These are phyloP conservation scores for Argyrosomus japonicus DNA, from an alignment of 2,113 vertebrate genomes.

Conservation along the genomic window DNA sequence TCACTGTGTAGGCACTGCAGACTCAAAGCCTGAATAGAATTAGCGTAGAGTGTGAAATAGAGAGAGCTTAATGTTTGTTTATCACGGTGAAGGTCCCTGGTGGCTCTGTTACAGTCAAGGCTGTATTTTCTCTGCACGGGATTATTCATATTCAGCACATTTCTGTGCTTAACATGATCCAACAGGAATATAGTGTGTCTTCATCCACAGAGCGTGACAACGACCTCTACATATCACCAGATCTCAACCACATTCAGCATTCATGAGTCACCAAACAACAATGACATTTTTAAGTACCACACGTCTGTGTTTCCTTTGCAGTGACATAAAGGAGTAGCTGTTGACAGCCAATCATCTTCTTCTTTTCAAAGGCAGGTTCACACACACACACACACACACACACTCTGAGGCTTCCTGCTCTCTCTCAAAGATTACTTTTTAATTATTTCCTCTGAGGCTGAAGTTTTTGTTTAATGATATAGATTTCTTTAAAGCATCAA, in stretches of 20 bases:
- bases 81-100: slow-evolving; percentile 7
- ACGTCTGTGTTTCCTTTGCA: background rate
- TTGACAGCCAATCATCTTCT: background rate
- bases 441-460: slow-evolving; percentile 46
- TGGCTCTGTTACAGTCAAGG: slow-evolving; percentile 6
- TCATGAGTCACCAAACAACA: background rate
- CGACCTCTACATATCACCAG: background rate
- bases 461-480: slow-evolving; percentile 23
- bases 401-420: background rate
- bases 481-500: slow-evolving; percentile 27
- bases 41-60: background rate
- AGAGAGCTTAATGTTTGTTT: slow-evolving; percentile 30
- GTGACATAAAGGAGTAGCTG: background rate
- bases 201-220: background rate
- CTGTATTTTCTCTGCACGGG: slow-evolving; percentile 8
- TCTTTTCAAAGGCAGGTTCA: slow-evolving; percentile 15
- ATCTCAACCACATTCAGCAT: background rate
- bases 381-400: no score
- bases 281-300: background rate
- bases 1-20: background rate
- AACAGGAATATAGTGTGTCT: background rate
- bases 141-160: slow-evolving; percentile 5
- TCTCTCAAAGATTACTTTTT: slow-evolving; percentile 17
- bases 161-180: background rate
- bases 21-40: background rate